Percentiles rank a stretch among this genome's conserved stretches.
phyloP scores from a whole-genome alignment of 2,797 vertebrate species.

The Ammospiza maritima region DNA sequence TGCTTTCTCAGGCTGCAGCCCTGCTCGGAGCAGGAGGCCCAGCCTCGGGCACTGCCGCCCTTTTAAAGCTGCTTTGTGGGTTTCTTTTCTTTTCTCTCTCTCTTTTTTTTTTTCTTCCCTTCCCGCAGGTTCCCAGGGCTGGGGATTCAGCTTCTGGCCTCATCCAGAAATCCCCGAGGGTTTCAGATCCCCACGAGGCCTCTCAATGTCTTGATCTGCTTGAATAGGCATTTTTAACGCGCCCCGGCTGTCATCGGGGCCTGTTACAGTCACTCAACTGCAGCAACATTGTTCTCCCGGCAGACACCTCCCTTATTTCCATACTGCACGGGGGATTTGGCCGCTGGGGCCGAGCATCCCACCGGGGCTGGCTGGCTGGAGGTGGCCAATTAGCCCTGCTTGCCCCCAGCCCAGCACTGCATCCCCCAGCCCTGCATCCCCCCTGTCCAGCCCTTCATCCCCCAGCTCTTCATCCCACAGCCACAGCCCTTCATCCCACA shows the following conservation, averaged over 20 bases:
- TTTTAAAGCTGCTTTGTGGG: slow-evolving; percentile 52
- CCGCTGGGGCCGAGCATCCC: not conserved
- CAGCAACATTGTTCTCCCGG: slow-evolving; percentile 63
- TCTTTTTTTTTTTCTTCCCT: not conserved
- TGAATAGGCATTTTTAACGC: slow-evolving; percentile 60
- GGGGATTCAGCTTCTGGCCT: slow-evolving; percentile 56
- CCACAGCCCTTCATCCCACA: too few relatives aligned
- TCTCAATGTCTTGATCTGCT: slow-evolving; percentile 66
- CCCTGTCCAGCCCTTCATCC: not conserved
- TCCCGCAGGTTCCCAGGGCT: slow-evolving; percentile 46
- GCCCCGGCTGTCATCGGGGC: slow-evolving; percentile 54
- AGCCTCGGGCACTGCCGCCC: not conserved
- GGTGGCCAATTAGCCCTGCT: slow-evolving; percentile 6
- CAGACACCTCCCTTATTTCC: slow-evolving; percentile 57
- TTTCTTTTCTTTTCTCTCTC: slow-evolving; percentile 39
- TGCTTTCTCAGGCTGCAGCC: not conserved
- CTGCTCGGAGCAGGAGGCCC: not conserved
- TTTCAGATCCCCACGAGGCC: slow-evolving; percentile 66
- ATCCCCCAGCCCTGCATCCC: not conserved
- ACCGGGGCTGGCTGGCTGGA: not conserved
- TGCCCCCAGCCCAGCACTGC: not conserved
- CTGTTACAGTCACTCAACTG: slow-evolving; percentile 66
- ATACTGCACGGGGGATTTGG: not conserved
- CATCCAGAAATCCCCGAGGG: slow-evolving; percentile 64
- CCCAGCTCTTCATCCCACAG: too few relatives aligned